Evolutionary conservation across 1,140 invertebrate species (phyloP).

Genomic region (Atta colombica): DNA sequence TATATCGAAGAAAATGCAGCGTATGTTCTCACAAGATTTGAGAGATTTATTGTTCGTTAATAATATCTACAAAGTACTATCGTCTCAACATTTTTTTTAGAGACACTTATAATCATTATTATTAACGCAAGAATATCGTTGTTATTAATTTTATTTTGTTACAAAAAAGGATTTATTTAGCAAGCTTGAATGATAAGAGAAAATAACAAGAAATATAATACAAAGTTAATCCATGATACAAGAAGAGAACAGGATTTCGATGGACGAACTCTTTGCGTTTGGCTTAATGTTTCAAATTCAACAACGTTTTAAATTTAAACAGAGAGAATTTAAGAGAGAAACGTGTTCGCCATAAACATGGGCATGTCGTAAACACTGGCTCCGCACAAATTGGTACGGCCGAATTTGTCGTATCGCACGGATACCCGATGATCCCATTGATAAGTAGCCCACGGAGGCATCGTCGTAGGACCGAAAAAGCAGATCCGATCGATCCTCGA

Average conservation of each 20-base stretch:
- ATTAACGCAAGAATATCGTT: neutral
- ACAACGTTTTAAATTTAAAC: slow-evolving; percentile 22
- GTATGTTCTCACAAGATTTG: neutral
- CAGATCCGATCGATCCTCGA: slow-evolving; percentile 48
- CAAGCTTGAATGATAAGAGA: neutral
- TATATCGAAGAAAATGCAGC: neutral
- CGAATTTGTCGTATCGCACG: slow-evolving; percentile 74
- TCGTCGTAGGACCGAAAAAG: slow-evolving; percentile 82
- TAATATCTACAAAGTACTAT: neutral
- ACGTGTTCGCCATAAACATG: neutral
- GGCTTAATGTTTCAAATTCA: too few species aligned
- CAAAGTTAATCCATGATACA: too few species aligned
- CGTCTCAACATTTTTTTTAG: neutral
- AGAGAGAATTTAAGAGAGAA: neutral
- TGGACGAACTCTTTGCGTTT: neutral
- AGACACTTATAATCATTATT: neutral
- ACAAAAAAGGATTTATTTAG: neutral
- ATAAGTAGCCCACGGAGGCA: slow-evolving; percentile 82
- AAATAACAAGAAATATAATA: too few species aligned
- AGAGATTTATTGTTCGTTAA: neutral
- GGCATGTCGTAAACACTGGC: slow-evolving; percentile 39
- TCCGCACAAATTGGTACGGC: slow-evolving; percentile 64
- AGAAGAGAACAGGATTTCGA: neutral
- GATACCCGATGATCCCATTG: slow-evolving; percentile 83
- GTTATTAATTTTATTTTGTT: slow-evolving; percentile 1